Evolutionary conservation across 2,797 vertebrate species (phyloP).

Genomic region (Agapornis canus): DNA sequence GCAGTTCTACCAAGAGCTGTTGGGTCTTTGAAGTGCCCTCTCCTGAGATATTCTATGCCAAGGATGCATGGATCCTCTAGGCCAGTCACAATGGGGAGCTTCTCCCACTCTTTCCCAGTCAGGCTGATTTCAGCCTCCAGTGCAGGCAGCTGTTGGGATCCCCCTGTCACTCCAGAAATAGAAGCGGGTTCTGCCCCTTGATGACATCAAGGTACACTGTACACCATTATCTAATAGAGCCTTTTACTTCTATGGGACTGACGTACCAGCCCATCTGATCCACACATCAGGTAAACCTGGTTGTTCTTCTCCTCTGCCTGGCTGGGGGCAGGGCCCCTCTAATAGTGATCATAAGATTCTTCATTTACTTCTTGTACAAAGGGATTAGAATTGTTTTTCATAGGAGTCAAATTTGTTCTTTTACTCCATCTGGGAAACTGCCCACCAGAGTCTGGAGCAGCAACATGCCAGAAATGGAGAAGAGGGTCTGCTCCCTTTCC

Average conservation of each 20-base stretch:
- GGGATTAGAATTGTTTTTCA: background rate
- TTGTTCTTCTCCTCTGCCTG: background rate
- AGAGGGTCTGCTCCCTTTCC: background rate
- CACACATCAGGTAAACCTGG: background rate
- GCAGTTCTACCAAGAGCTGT: background rate
- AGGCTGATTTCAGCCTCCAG: background rate
- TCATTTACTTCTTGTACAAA: background rate
- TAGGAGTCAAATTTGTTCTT: background rate
- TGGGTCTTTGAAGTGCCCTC: background rate
- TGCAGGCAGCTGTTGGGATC: background rate
- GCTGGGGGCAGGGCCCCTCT: background rate
- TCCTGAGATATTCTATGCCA: background rate
- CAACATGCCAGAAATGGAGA: background rate
- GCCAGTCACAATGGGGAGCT: background rate
- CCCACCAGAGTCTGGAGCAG: background rate
- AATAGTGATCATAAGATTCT: background rate
- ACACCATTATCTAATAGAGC: background rate
- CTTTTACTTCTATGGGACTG: background rate
- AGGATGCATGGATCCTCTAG: background rate
- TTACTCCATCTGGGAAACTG: background rate
- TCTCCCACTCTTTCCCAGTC: background rate
- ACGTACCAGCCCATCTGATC: background rate
- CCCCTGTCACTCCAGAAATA: background rate
- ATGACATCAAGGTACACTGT: background rate
- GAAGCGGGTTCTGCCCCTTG: background rate